A percentile compares a stretch with the other conserved stretches of the same genome.
Conservation (phyloP, 2,888 invertebrate species). For the Agriopis leucophaearia region DNA sequence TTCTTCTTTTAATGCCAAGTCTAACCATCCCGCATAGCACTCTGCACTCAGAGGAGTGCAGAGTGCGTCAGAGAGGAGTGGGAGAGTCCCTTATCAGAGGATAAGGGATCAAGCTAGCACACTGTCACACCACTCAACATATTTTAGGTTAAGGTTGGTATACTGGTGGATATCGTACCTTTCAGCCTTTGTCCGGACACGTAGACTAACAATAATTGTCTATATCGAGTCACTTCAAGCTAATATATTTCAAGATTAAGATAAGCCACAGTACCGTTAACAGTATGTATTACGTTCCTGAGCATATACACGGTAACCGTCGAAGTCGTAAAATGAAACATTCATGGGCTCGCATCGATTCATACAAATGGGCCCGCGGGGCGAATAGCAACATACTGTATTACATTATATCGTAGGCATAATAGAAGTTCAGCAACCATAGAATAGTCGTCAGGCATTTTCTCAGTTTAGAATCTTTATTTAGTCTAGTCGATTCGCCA, state of each 20-base stretch:
- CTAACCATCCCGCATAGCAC: too few relatives aligned
- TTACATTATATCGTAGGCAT: conserved; percentile 31
- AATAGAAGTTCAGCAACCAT: not conserved
- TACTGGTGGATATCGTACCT: too few relatives aligned
- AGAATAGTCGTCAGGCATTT: conserved; percentile 10
- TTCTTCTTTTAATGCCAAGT: too few relatives aligned
- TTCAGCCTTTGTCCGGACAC: too few relatives aligned
- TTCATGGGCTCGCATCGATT: conserved; percentile 39
- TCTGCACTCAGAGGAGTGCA: too few relatives aligned
- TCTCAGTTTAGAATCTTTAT: not conserved
- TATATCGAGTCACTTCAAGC: not conserved
- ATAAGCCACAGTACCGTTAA: conserved; percentile 5
- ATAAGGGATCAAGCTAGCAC: too few relatives aligned
- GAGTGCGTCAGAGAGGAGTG: too few relatives aligned
- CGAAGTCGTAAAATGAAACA: conserved; percentile 39
- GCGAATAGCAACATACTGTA: conserved; percentile 33
- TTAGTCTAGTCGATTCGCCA: too few relatives aligned
- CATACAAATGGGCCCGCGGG: conserved; percentile 33
- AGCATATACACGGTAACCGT: conserved; percentile 27
- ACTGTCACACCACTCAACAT: too few relatives aligned
- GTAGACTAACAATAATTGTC: not conserved
- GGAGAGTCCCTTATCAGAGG: too few relatives aligned
- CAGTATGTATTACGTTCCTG: conserved; percentile 16
- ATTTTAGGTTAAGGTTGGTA: too few relatives aligned
- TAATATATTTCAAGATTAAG: conserved; percentile 5